Base-by-base conservation (phyloP, 2,797 vertebrate genomes). In the Halcyon smyrnensis region DNA sequence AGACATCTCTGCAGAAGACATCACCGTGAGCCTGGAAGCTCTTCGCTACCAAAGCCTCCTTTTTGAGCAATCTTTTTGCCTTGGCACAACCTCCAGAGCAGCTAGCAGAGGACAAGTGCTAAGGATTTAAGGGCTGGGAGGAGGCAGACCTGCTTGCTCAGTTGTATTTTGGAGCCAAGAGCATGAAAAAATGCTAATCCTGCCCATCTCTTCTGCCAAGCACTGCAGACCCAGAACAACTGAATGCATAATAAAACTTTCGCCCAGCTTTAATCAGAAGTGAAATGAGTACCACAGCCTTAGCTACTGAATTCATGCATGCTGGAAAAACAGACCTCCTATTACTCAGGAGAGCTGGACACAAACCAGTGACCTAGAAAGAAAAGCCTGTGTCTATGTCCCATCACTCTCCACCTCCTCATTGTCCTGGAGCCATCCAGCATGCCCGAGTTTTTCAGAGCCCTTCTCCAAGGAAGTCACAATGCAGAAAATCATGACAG, bases 241-340 rank as follows among this genome's bases (percentile, higher is more conserved):
- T 25, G 34, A 94, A 93, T 74, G 70, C 56, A 95, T 84, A 96
- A 96, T 70, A 83, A 74, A 94, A 96, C 56, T 90, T 87, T 53
- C 43, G 82, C 56, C 46, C 81, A 79, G 87, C 32, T 80, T 87
- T 68, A 89, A 76, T 32, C 14, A 93, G 57, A 80, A 89, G 51
- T 65, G 13, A 84, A 95, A 83, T 5, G 21, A 84, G 64, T 43
- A 71, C 24, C 70, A 86, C 36, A 90, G 89, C 46, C 70, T 74
- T 84, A 93, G 75, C 86, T 80, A 71, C 77, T 71, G 81, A 95
- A 93, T 57, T 93, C 64, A 87, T 65, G 64, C 71, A 80, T 19
- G 11, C 56, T 91, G 75, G 48, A 70, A 91, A 91, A 89, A 50
- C 27, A 65, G 82, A 83, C 43, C 43, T 95, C 45, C 53, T 70